A percentile compares a stretch with the other conserved stretches of the same genome.
phyloP scores from a whole-genome alignment of 2,888 invertebrate species.

The Apamea sordens region DNA sequence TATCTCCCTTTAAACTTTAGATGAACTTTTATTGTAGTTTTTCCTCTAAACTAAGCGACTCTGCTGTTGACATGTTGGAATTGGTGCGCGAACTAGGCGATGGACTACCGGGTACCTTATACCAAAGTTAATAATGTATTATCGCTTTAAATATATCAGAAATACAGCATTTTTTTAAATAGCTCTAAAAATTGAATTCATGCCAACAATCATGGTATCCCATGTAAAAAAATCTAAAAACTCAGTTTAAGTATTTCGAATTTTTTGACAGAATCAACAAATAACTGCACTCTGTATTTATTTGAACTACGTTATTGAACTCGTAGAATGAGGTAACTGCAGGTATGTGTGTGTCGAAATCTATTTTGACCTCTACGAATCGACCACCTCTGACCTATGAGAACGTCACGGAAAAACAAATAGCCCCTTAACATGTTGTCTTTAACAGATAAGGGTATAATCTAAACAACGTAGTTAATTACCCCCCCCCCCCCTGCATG shows the following conservation, averaged over 20 bases:
- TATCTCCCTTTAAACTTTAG: neutral
- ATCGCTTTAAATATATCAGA: neutral
- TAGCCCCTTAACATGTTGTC: conserved; percentile 17
- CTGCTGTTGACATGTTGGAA: conserved; percentile 34
- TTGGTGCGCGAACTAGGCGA: conserved; percentile 2
- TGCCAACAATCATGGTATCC: neutral
- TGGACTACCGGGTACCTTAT: neutral
- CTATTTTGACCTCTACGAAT: neutral
- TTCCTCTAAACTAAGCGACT: conserved; percentile 18
- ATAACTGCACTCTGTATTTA: neutral
- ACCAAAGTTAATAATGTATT: neutral
- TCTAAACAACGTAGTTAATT: conserved; percentile 38
- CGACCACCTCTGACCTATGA: neutral
- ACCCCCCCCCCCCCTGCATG: conserved; percentile 5
- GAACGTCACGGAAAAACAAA: conserved; percentile 27
- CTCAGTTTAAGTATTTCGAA: neutral
- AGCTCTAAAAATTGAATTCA: neutral
- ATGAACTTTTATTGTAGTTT: conserved; percentile 1
- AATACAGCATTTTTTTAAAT: no score
- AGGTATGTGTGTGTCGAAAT: neutral
- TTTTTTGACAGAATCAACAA: neutral
- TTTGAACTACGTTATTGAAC: neutral
- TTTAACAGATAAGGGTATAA: conserved; percentile 35
- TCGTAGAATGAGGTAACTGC: neutral
- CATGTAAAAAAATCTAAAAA: neutral